These are phyloP conservation scores for Dromococcyx pavoninus DNA, from an alignment of 2,797 vertebrate species.

Conservation along the genomic window DNA sequence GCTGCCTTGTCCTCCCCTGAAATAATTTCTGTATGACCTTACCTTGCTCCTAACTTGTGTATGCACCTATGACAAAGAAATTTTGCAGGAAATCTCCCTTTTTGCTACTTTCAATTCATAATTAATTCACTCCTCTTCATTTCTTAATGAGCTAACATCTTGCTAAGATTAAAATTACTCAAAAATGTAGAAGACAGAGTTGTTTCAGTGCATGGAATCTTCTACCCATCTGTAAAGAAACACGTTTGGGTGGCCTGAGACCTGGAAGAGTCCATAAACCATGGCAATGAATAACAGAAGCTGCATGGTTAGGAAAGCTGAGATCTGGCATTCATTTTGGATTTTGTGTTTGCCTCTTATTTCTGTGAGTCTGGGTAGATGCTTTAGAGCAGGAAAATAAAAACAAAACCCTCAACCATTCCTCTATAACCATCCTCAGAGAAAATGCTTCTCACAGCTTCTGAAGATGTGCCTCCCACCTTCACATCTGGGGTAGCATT, in stretches of 20 bases:
- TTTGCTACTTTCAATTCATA: constrained; percentile 14
- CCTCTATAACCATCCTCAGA: background rate
- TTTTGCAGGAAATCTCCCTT: background rate
- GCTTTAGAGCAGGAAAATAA: background rate
- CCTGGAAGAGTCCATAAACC: background rate
- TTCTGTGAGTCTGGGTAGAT: background rate
- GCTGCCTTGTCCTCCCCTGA: background rate
- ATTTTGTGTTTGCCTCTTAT: background rate
- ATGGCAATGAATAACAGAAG: background rate
- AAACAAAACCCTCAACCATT: background rate
- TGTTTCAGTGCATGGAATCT: background rate
- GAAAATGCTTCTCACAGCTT: background rate
- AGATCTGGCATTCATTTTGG: background rate
- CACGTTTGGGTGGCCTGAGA: background rate
- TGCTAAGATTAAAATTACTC: background rate
- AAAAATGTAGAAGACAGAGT: background rate
- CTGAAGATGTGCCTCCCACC: background rate
- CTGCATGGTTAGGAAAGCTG: background rate
- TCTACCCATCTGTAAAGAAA: background rate
- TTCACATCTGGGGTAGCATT: background rate
- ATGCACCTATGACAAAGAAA: background rate
- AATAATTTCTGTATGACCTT: background rate
- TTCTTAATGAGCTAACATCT: constrained; percentile 60
- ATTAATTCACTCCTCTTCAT: constrained; percentile 19
- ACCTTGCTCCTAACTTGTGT: background rate